Evolutionary conservation across 2,113 vertebrate genomes (phyloP).

Genomic region (Felis chaus): DNA sequence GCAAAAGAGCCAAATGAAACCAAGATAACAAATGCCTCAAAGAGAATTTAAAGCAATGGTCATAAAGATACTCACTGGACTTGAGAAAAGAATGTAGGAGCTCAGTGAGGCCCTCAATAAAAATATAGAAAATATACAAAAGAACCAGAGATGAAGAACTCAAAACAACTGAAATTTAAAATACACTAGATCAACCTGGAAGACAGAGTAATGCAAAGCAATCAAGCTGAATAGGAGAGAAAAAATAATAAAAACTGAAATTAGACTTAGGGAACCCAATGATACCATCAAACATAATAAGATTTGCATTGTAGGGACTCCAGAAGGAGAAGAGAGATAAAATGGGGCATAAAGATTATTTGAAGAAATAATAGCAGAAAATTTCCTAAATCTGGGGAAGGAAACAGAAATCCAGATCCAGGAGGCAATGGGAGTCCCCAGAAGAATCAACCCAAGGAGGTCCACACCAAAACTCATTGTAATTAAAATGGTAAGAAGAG

Average conservation of each 20-base stretch:
- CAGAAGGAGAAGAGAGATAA: not conserved
- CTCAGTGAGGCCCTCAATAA: not conserved
- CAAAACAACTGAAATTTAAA: not conserved
- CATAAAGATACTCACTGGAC: not conserved
- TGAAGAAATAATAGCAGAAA: not conserved
- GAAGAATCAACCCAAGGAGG: not conserved
- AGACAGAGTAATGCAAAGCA: not conserved
- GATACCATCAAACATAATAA: not conserved
- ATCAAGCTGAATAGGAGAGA: not conserved
- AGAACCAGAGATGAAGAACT: not conserved
- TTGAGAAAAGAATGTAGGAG: not conserved
- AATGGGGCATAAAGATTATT: not conserved
- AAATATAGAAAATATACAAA: not conserved
- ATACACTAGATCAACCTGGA: not conserved
- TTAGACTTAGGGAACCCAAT: not conserved
- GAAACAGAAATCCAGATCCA: not conserved
- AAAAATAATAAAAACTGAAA: not conserved
- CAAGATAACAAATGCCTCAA: not conserved
- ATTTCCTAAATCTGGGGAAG: not conserved
- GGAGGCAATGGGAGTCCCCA: not conserved
- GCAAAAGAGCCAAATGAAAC: not conserved
- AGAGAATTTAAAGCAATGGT: not conserved
- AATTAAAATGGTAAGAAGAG: not conserved
- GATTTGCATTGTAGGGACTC: not conserved
- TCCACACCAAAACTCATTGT: not conserved